A percentile compares a stretch with the other conserved stretches of the same genome.
Conservation (phyloP, 2,797 vertebrate species). For the Peromyscus attwateri region DNA sequence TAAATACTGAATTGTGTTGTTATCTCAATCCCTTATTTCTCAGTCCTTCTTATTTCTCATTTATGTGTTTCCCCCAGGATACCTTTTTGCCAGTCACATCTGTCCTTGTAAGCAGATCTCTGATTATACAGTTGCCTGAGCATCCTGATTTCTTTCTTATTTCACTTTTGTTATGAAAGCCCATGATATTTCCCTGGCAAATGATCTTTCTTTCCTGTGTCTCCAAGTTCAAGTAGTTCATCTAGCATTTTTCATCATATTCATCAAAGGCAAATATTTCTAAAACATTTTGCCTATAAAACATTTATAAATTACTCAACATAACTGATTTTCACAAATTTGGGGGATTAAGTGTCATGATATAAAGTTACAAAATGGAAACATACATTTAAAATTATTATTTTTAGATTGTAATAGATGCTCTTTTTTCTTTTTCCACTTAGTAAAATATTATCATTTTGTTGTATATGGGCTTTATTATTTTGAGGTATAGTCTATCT, state of each 20-base stretch:
- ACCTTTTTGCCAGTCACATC: neutral
- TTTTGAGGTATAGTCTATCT: neutral
- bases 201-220: neutral
- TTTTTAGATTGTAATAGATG: neutral
- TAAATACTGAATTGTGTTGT: neutral
- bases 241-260: neutral
- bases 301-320: neutral
- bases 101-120: neutral
- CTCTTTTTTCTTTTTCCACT: neutral
- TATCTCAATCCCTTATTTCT: neutral
- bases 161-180: constrained; percentile 4
- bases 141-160: neutral
- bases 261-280: neutral
- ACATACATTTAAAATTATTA: neutral
- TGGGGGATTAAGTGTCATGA: neutral
- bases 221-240: neutral
- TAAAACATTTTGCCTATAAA: neutral
- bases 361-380: constrained; percentile 25
- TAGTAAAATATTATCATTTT: neutral
- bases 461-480: neutral
- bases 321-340: neutral
- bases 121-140: neutral
- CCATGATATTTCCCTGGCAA: neutral
- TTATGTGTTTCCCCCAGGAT: neutral
- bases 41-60: neutral